Base-by-base conservation (phyloP, 2,888 invertebrate species). In the Troides aeacus region DNA sequence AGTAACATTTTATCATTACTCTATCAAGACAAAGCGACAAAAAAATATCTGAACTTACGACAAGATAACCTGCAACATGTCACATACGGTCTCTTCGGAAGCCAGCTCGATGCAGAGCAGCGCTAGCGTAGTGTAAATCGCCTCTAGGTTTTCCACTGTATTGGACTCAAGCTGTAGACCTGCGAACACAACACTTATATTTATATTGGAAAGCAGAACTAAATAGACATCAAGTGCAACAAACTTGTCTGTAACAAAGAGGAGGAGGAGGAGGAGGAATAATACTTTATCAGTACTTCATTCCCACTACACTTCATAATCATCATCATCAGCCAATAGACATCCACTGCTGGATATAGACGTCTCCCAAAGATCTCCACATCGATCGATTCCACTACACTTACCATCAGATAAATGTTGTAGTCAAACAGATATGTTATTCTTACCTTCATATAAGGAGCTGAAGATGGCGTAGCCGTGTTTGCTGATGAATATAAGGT, bases 401-500 rank as follows among this genome's bases (percentile, higher is more conserved):
- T 82, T 72, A 93, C 95, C 96, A 10, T 10, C 10, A 10, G 10
- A 8, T 39, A 39, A 7, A 39, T 10, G 10, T 39, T 39, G 8
- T 10, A 39, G 39, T 7, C 39, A 6, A 39, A 39, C 39, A 39
- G 5, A 39, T 39, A 7, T 39, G 7, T 39, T 39, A 39, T 39
- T 39, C 7, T 39, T 6, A 39, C 39, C 39, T 39, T 96, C 97
- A 79, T 97, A 96, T 1, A 98, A 91, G 65, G 97, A 95, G 79
- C 95, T 94, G 83, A 97, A 96, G 75, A 97, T 95, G 66, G 96
- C 95, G 56, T 96, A 96, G 2, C 98, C 98, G 84, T 98, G 97
- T 86, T 99, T 99, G 84, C 98, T 97, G 87, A 99, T 97, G 88
- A 99, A 99, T 82, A 99, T 97, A 71, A 98, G 94, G 86, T 99